Evolutionary conservation across 2,113 vertebrate species (phyloP).

Genomic region (Oncorhynchus kisutch): DNA sequence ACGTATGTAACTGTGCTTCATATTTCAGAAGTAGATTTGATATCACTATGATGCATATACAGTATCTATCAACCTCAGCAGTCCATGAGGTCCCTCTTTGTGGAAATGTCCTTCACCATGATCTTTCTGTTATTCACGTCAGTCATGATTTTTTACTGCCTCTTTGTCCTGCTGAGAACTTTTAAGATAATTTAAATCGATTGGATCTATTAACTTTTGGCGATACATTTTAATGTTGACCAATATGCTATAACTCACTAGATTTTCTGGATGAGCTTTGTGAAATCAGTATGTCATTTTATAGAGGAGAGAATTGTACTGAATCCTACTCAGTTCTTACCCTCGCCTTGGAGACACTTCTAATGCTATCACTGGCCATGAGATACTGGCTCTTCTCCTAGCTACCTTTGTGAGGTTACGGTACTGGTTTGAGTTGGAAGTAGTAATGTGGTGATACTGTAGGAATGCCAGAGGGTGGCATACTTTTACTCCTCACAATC

Average conservation of each 20-base stretch:
- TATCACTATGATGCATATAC: constrained; percentile 15
- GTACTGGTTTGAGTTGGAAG: too few relatives aligned
- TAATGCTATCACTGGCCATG: constrained; percentile 11
- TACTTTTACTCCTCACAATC: constrained; percentile 1
- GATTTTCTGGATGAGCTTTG: constrained; percentile 43
- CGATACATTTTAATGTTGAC: constrained; percentile 39
- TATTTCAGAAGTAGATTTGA: constrained; percentile 17
- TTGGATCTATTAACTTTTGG: constrained; percentile 53
- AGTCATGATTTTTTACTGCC: constrained; percentile 48
- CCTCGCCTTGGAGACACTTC: neutral
- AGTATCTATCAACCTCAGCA: constrained; percentile 13
- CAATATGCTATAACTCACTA: constrained; percentile 45
- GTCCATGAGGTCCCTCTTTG: constrained; percentile 32
- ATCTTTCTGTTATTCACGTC: neutral
- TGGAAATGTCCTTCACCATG: constrained; percentile 20
- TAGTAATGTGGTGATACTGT: neutral
- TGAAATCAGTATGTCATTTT: constrained; percentile 29
- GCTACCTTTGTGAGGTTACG: neutral
- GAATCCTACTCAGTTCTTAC: constrained; percentile 4
- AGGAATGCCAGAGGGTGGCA: neutral
- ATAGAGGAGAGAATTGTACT: constrained; percentile 27
- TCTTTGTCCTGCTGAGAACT: constrained; percentile 33
- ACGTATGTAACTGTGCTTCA: neutral
- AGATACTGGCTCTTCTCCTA: too few relatives aligned
- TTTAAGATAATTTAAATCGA: constrained; percentile 60